phyloP scores from a whole-genome alignment of 2,113 vertebrate genomes.

The Peromyscus polionotus region DNA sequence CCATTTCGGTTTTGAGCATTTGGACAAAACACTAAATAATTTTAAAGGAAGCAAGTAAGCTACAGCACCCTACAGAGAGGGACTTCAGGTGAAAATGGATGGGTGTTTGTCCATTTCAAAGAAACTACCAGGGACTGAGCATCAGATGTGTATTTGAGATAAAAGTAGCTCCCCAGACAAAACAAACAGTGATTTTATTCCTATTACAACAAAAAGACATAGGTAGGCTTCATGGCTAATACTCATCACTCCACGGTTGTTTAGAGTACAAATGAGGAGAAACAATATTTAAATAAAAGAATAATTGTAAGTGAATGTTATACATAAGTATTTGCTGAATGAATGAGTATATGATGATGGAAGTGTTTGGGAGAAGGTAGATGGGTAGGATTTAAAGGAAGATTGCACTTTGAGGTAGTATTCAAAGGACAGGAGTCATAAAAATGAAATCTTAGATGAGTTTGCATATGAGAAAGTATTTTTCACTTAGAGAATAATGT shows the following conservation, averaged over 20 bases:
- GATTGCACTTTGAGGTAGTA: background rate
- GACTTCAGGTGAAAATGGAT: background rate
- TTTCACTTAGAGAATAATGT: background rate
- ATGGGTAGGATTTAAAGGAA: background rate
- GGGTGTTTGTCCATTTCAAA: background rate
- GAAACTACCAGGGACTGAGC: background rate
- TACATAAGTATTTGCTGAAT: background rate
- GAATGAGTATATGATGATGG: background rate
- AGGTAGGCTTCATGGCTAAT: background rate
- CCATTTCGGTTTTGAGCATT: background rate
- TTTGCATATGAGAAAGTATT: background rate
- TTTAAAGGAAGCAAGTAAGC: background rate
- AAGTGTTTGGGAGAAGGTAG: background rate
- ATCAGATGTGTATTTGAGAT: background rate
- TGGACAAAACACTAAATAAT: background rate
- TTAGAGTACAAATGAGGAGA: conserved; percentile 39
- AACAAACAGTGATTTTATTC: background rate
- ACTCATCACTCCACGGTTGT: background rate
- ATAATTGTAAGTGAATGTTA: background rate
- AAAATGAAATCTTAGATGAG: background rate
- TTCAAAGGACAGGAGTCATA: background rate
- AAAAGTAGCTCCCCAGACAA: conserved; percentile 22
- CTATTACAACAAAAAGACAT: conserved; percentile 29
- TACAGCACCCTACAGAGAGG: background rate
- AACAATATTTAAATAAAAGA: conserved; percentile 4